Evolutionary conservation across 1,140 invertebrate species (phyloP).

Genomic region (Saccostrea glomerata): DNA sequence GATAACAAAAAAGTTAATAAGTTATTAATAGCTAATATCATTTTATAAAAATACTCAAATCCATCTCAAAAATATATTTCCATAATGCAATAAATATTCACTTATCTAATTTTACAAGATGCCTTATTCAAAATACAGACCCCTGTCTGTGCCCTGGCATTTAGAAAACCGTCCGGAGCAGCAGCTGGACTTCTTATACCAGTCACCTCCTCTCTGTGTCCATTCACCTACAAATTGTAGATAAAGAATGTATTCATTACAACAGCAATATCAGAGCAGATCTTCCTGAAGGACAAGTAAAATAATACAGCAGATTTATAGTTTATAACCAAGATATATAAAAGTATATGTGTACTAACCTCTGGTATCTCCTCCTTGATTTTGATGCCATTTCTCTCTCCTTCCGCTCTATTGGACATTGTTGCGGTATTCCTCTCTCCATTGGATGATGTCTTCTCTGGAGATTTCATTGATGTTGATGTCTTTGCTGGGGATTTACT

Average conservation of each 20-base stretch:
- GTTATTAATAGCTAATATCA: too few relatives aligned
- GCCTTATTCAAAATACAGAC: not conserved
- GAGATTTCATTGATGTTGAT: constrained; percentile 8
- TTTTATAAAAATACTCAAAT: too few relatives aligned
- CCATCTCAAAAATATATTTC: too few relatives aligned
- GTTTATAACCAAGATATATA: not conserved
- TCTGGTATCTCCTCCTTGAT: not conserved
- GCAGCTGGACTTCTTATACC: not conserved
- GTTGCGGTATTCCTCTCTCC: too few relatives aligned
- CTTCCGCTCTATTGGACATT: not conserved
- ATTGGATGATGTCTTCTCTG: not conserved
- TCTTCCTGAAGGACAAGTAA: not conserved
- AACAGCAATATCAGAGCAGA: not conserved
- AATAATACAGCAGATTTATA: too few relatives aligned
- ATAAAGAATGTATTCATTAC: not conserved
- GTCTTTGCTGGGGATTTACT: constrained; percentile 26
- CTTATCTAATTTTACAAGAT: too few relatives aligned
- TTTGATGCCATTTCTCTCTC: not conserved
- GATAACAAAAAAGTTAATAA: too few relatives aligned
- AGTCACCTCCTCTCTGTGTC: not conserved
- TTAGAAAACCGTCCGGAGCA: not conserved
- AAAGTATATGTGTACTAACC: not conserved
- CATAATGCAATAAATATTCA: too few relatives aligned
- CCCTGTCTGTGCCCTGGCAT: not conserved
- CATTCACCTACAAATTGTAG: not conserved